Evolutionary conservation across 2,797 vertebrate genomes (phyloP), one percentile per base, ranked within the genome.

Genomic region (Syncerus caffer): DNA sequence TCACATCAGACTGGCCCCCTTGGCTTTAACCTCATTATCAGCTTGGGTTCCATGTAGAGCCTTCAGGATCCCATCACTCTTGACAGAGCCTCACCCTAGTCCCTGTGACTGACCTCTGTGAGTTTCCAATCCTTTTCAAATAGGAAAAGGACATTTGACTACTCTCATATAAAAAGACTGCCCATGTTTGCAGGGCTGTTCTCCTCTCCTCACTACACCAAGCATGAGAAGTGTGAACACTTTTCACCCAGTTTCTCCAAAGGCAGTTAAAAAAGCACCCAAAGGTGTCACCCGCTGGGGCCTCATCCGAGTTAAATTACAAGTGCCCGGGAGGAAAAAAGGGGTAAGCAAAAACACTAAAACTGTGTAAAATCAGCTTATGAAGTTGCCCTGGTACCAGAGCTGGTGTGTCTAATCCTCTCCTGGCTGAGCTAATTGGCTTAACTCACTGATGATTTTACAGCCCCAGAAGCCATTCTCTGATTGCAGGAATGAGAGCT

Each of bases 391-490:
- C 74, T 55, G 27, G 38, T 95, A 97, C 95, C 89, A 95, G 97
- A 95, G 96, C 89, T 92, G 74, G 42, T 74, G 78, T 87, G 82
- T 94, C 60, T 93, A 97, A 98, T 97, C 93, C 74, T 94, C 42
- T 98, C 95, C 74, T 79, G 89, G 89, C 92, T 95, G 82, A 91
- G 42, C 79, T 96, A 98, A 98, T 21, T n/a, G 96, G 42, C 82
- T 98, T 97, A 97, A 82, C 47, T 97, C 82, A 23, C 51, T 55
- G 92, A 80, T 88, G 85, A 96, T 97, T 98, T 98, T 98, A 97
- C 29, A 97, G 85, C 89, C 92, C 97, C 95, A 98, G 89, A 98
- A 95, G 85, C 97, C 31, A 21, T 96, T 96, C 93, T 98, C 93
- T 96, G 96, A 98, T 98, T 98, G 95, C 38, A 55, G 97, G 97